Base-by-base conservation (phyloP, 1,140 invertebrate genomes). In the Leptoteleia sp. region DNA sequence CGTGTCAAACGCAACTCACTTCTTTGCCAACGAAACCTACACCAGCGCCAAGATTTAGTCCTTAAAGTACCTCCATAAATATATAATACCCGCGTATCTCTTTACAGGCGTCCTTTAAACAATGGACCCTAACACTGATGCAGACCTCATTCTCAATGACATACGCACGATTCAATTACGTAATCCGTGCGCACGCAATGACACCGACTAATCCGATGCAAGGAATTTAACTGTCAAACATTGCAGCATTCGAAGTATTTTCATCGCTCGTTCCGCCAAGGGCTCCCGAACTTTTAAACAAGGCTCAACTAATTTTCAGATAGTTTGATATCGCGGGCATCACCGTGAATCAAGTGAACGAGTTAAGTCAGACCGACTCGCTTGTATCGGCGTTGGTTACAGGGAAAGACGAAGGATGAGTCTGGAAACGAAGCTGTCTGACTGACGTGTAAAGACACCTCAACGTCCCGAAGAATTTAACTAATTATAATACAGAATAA, bases 401-500 rank as follows among this genome's bases (percentile, higher is more conserved):
- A 76, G 67, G 40, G 64, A 79, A 81, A 78, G 67, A 67, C 73
- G 81, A 70, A 82, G 81, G 84, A 85, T 86, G 87, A 85, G 86
- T 86, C 87, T 89, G 83, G 82, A 84, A 89, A 87, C 87, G 83
- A 89, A 89, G 83, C 84, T 81, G 79, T 6, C 84, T 88, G 87
- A 89, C 82, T 89, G 88, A 89, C 87, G 86, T 89, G 86, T 89
- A 89, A 90, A 89, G 88, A 90, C 88, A 89, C 87, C 87, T 89
- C 81, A 83, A 84, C 84, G 87, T 89, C 86, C 80, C 85, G 86
- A 89, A 90, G 87, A 90, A 89, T 90, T 89, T 89, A 90, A 88
- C 88, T 89, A 90, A 89, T 90, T 90, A 89, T 89, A 89, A 89
- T 89, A 89, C 85, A 86, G 85, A 87, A 89, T 90, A 89, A 90